Conservation (phyloP, 2,113 vertebrate species). For the Toxostoma redivivum region DNA sequence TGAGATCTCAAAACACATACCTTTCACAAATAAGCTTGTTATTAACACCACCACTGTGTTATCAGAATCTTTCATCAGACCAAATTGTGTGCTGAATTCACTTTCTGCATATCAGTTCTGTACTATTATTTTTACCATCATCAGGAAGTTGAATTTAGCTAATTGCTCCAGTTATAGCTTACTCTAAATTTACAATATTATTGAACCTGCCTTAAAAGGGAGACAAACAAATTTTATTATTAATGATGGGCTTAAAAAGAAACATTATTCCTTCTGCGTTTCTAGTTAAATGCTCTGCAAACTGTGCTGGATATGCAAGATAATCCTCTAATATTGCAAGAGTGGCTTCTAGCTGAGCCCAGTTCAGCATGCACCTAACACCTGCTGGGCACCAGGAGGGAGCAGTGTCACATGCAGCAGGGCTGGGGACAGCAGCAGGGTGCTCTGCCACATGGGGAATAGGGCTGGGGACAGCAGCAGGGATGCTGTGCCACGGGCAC, state of each 20-base stretch:
- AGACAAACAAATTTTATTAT: slow-evolving; percentile 13
- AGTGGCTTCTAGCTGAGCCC: slow-evolving; percentile 40
- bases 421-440: neutral
- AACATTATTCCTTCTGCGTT: neutral
- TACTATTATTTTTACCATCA: neutral
- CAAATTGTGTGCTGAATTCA: neutral
- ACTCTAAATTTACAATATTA: neutral
- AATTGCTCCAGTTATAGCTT: neutral
- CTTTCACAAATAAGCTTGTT: neutral
- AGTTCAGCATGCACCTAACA: neutral
- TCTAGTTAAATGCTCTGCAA: neutral
- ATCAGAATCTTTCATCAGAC: neutral
- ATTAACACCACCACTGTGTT: neutral
- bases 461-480: no score
- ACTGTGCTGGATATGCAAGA: neutral
- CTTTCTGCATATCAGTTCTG: neutral
- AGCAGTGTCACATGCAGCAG: neutral
- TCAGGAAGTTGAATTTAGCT: neutral
- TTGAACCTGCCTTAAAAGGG: neutral
- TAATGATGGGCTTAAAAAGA: slow-evolving; percentile 4
- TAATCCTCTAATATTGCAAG: neutral
- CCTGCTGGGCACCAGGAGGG: neutral
- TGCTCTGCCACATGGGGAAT: no score
- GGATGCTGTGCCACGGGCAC: neutral
- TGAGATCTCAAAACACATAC: neutral